phyloP scores from a whole-genome alignment of 2,797 vertebrate genomes.

The Gastrophryne carolinensis region DNA sequence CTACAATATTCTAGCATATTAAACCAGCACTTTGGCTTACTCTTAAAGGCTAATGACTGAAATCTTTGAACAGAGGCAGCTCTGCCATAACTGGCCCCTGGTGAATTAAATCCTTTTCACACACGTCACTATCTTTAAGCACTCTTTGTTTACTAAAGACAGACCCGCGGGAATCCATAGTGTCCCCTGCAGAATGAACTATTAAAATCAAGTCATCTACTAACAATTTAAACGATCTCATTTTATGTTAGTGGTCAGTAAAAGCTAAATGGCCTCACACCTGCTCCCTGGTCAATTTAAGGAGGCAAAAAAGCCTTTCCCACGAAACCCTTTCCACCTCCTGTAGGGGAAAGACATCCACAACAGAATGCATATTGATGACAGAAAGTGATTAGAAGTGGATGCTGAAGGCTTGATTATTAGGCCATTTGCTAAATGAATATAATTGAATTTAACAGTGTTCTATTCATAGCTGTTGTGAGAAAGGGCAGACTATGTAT shows the following conservation, averaged over 20 bases:
- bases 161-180: not conserved
- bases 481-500: not conserved
- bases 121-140: not conserved
- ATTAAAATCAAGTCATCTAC: not conserved
- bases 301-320: not conserved
- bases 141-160: not conserved
- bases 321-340: not conserved
- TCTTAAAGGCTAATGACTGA: not conserved
- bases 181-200: not conserved
- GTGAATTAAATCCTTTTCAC: not conserved
- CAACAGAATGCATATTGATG: not conserved
- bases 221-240: not conserved
- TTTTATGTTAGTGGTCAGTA: not conserved
- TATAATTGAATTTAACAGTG: not conserved
- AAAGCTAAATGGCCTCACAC: not conserved
- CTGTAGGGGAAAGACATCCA: not conserved
- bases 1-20: too few relatives aligned
- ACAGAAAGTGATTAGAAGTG: not conserved
- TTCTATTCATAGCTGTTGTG: not conserved
- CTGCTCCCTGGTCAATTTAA: not conserved
- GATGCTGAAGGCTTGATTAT: not conserved
- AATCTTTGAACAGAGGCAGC: not conserved
- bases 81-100: not conserved
- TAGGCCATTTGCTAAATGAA: not conserved
- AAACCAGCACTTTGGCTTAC: too few relatives aligned